Conservation (phyloP, 2,797 vertebrate species). For the Uromys caudimaculatus region DNA sequence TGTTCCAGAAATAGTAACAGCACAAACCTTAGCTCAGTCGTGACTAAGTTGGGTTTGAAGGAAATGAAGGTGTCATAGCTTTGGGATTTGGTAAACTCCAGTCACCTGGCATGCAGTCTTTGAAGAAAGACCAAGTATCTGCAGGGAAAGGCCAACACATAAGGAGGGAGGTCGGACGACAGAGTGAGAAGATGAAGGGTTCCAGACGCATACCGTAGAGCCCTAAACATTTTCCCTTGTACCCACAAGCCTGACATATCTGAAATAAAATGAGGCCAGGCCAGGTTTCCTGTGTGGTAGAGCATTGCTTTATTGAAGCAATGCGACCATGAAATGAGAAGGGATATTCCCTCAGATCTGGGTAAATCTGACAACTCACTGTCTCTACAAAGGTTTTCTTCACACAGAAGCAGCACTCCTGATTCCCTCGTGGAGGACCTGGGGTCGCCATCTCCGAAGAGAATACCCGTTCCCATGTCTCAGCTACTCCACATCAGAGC, state of each 20-base stretch:
- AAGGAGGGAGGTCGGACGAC: neutral
- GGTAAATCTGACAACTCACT: neutral
- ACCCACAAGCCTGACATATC: neutral
- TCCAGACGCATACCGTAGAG: neutral
- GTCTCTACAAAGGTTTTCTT: neutral
- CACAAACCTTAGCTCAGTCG: neutral
- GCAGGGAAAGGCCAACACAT: neutral
- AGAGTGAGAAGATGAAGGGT: neutral
- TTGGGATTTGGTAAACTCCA: neutral
- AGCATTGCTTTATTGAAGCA: neutral
- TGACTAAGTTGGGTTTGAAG: constrained; percentile 20
- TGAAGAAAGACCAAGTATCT: neutral
- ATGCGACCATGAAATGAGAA: constrained; percentile 1
- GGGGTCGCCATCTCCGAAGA: neutral
- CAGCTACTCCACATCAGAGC: neutral
- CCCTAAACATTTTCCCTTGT: neutral
- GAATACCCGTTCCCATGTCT: neutral
- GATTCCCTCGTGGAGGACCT: neutral
- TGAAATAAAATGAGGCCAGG: neutral
- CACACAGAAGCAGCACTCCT: neutral
- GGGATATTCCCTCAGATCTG: neutral
- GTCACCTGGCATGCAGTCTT: neutral
- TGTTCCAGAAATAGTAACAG: constrained; percentile 31
- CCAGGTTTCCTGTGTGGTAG: neutral
- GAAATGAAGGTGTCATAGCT: neutral